phyloP scores from a whole-genome alignment of 2,113 vertebrate species.

The Nannobrachium achirus region DNA sequence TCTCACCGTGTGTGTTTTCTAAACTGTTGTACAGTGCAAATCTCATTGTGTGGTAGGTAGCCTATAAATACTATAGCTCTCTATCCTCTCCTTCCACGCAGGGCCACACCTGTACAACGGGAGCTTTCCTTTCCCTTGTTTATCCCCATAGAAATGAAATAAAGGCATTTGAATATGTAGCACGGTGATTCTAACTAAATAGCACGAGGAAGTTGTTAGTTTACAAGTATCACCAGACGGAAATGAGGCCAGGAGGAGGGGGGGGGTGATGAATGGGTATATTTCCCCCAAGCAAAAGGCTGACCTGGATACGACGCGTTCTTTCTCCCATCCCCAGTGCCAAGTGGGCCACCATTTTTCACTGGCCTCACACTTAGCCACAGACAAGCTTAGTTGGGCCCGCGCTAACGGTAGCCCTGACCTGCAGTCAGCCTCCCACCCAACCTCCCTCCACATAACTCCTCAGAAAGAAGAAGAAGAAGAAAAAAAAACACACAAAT shows the following conservation, averaged over 20 bases:
- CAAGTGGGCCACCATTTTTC: constrained; percentile 94
- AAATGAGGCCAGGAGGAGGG: constrained; percentile 91
- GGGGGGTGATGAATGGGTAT: constrained; percentile 90
- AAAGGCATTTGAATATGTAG: constrained; percentile 76
- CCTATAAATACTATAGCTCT: too few relatives aligned
- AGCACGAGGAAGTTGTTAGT: constrained; percentile 87
- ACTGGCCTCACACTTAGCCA: constrained; percentile 89
- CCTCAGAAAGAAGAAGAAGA: constrained; percentile 77
- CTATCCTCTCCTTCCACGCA: too few relatives aligned
- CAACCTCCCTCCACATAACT: constrained; percentile 74
- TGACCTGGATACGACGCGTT: constrained; percentile 90
- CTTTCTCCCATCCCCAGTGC: constrained; percentile 76
- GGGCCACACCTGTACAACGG: not conserved
- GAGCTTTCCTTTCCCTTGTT: not conserved
- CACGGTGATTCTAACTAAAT: constrained; percentile 83
- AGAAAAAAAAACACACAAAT: too few relatives aligned
- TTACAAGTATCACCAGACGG: constrained; percentile 87
- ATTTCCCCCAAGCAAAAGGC: constrained; percentile 90
- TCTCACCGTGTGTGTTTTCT: too few relatives aligned
- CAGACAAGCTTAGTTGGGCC: constrained; percentile 86
- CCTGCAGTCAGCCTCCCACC: constrained; percentile 41
- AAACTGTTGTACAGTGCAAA: too few relatives aligned
- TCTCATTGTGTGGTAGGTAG: too few relatives aligned
- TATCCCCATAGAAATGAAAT: constrained; percentile 13
- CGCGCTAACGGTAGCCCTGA: constrained; percentile 70